Evolutionary conservation across 2,888 invertebrate species (phyloP), one percentile per base, ranked within the genome.

Genomic region (Steinernema carpocapsae): DNA sequence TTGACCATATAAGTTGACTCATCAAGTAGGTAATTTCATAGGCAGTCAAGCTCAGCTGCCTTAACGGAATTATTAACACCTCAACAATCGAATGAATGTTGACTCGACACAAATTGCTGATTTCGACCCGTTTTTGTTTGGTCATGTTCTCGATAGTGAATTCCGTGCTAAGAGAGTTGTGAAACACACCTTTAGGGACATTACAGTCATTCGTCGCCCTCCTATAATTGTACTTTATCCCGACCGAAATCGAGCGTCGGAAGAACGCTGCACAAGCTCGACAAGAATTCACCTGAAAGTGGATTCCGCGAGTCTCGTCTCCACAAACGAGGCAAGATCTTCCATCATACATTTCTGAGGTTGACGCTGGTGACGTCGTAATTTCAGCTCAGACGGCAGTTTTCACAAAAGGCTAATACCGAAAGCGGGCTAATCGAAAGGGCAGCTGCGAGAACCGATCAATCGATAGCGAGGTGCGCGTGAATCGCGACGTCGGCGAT

Each of bases 211-310:
- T 64, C 17, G 64, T 7, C 10, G 64, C 64, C 14, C 64, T 64
- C 37, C 64, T 22, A 17, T 32, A 64, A 2, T 64, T 64, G 32
- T 64, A 64, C 12, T 6, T 32, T 3, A 17, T 64, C 32, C 17
- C 26, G 17, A 26, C 29, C 17, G 17, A 7, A 4, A 17, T n/a
- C 17, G 64, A 29, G 10, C 64, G 22, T n/a, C 73, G 70, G 32
- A 73, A 74, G 24, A 74, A 74, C 19, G 74, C 71, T 4, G 74
- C 74, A 32, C 74, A 74, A 0, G 74, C 74, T 4, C 74, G 71
- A 19, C 74, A 74, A 48, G 71, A 42, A 22, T 46, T 70, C 24
- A 74, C 71, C 46, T 74, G 74, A 45, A 74, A 74, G 45, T 74
- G 74, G 22, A 74, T 37, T 1, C 74, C 74, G 17, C 45, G 22